Conservation (phyloP, 2,888 invertebrate genomes). For the Stenoptilia bipunctidactyla region DNA sequence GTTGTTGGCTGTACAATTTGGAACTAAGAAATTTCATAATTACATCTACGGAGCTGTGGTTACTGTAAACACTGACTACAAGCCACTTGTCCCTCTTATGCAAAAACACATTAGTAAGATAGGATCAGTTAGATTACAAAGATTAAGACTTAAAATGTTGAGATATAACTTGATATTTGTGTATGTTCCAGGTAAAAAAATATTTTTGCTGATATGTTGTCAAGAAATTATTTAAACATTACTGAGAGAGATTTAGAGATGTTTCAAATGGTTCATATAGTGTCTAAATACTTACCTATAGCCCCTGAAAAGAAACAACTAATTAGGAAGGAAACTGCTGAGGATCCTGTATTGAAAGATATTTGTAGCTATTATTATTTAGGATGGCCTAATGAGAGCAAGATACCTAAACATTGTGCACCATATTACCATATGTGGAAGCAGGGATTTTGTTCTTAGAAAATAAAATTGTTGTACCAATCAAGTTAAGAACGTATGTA, state of each 20-base stretch:
- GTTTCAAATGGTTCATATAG: no score
- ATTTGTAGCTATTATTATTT: slow-evolving; percentile 6
- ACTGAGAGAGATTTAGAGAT: no score
- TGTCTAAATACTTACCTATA: no score
- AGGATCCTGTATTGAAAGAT: slow-evolving; percentile 3
- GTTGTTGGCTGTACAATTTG: no score
- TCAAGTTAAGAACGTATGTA: slow-evolving; percentile 5
- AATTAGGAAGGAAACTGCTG: background rate
- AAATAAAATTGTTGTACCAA: slow-evolving; percentile 8
- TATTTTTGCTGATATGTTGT: background rate
- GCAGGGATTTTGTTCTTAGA: slow-evolving; percentile 6
- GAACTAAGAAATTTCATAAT: no score
- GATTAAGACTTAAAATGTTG: no score
- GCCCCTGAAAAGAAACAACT: background rate
- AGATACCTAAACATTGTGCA: slow-evolving; percentile 4
- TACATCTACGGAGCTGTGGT: no score
- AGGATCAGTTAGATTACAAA: no score
- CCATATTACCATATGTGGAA: slow-evolving; percentile 6
- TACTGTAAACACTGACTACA: no score
- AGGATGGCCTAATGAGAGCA: slow-evolving; percentile 9
- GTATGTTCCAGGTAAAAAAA: slow-evolving; percentile 2
- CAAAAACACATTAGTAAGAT: no score
- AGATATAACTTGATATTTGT: no score
- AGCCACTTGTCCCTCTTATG: no score
- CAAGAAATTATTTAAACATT: slow-evolving; percentile 11